Evolutionary conservation across 1,140 invertebrate species (phyloP).

Genomic region (Lasaia peninsularis): DNA sequence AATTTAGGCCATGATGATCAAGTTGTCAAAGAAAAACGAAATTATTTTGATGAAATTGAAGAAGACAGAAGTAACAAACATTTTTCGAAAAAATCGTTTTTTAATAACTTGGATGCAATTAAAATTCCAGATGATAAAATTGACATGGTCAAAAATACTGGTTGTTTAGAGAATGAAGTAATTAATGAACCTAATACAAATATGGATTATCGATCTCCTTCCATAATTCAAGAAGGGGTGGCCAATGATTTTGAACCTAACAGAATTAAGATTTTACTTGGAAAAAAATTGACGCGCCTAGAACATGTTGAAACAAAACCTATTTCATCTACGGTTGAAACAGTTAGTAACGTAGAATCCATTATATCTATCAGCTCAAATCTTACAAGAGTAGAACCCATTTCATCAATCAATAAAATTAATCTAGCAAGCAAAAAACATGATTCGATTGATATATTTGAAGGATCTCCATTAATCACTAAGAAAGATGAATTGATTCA

Average conservation of each 20-base stretch:
- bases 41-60: conserved; percentile 34
- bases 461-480: conserved; percentile 35
- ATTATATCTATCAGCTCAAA: too few relatives aligned
- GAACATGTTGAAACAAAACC: not conserved
- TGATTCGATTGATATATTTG: conserved; percentile 55
- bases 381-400: not conserved
- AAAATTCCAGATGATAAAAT: not conserved
- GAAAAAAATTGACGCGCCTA: conserved; percentile 41
- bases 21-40: conserved; percentile 39
- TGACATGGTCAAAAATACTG: too few relatives aligned
- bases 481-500: not conserved
- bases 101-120: conserved; percentile 4
- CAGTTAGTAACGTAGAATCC: too few relatives aligned
- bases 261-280: conserved; percentile 50
- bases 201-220: conserved; percentile 45
- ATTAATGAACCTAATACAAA: conserved; percentile 23
- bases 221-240: conserved; percentile 46
- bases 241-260: conserved; percentile 39
- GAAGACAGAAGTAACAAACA: conserved; percentile 10
- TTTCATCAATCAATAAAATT: not conserved
- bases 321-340: too few relatives aligned
- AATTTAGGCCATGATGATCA: conserved; percentile 19
- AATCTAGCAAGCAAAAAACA: conserved; percentile 34
- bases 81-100: conserved; percentile 13
- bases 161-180: conserved; percentile 3